Evolutionary conservation across 2,888 invertebrate genomes (phyloP).

Genomic region (Gymnocheta viridis): DNA sequence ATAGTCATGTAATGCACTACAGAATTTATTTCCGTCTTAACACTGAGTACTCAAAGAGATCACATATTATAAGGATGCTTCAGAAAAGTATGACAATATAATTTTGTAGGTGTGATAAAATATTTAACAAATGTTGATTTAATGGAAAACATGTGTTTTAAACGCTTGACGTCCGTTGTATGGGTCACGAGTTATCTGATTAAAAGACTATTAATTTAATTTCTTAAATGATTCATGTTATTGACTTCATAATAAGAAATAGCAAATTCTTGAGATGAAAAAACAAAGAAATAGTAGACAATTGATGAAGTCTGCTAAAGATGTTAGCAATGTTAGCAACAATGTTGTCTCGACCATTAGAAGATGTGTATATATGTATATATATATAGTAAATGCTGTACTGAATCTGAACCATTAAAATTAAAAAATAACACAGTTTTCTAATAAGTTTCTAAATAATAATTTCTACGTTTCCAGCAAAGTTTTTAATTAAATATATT

Average conservation of each 20-base stretch:
- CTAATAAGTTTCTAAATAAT: too few species aligned
- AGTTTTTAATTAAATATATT: too few species aligned
- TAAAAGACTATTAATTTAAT: constrained; percentile 29
- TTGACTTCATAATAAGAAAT: constrained; percentile 28
- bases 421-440: neutral
- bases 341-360: neutral
- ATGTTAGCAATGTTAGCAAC: neutral
- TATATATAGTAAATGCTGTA: neutral
- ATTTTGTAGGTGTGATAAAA: constrained; percentile 10
- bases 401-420: neutral
- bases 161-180: neutral
- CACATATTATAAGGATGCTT: constrained; percentile 15
- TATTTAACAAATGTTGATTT: constrained; percentile 13
- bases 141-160: constrained; percentile 50
- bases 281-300: constrained; percentile 27
- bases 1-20: neutral
- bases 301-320: neutral
- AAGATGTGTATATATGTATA: neutral
- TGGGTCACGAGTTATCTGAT: constrained; percentile 44
- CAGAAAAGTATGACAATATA: neutral
- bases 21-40: constrained; percentile 6
- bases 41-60: neutral
- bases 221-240: constrained; percentile 44
- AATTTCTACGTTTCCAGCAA: too few species aligned
- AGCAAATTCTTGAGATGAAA: constrained; percentile 33